phyloP scores from a whole-genome alignment of 2,888 invertebrate species.

The Cheilosia vulpina region DNA sequence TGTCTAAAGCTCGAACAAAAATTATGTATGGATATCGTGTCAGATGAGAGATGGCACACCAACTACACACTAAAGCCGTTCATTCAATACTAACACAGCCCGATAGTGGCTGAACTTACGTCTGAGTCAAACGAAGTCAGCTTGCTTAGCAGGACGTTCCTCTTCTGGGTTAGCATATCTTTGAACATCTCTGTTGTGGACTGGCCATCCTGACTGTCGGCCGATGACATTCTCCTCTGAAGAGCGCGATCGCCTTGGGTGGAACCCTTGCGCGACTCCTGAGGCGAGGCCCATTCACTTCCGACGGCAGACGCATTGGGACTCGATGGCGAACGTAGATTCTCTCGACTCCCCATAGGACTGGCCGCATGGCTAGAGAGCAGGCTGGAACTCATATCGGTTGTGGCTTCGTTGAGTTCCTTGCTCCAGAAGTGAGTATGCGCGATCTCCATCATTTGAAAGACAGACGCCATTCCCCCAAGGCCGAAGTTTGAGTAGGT shows the following conservation, averaged over 20 bases:
- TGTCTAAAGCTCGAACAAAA: conserved; percentile 24
- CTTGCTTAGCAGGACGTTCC: conserved; percentile 93
- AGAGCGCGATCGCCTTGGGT: conserved; percentile 79
- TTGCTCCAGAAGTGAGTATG: conserved; percentile 99
- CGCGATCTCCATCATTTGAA: conserved; percentile 98
- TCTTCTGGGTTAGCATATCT: conserved; percentile 96
- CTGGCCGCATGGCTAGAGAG: conserved; percentile 82
- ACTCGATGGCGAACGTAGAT: conserved; percentile 86
- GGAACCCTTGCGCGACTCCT: conserved; percentile 84
- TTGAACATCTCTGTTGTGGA: conserved; percentile 96
- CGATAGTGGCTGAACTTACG: conserved; percentile 86
- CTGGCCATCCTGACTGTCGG: conserved; percentile 88
- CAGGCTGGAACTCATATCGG: conserved; percentile 82
- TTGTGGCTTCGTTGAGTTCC: conserved; percentile 88
- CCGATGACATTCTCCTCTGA: conserved; percentile 87
- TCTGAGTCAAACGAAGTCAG: conserved; percentile 95
- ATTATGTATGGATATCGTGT: conserved; percentile 37
- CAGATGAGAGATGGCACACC: conserved; percentile 40
- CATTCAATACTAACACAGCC: conserved; percentile 22
- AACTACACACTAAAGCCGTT: conserved; percentile 54
- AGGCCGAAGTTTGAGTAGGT: conserved; percentile 96
- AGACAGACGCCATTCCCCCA: conserved; percentile 98
- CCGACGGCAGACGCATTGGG: conserved; percentile 84
- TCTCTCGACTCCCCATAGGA: conserved; percentile 88
- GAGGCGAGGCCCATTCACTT: conserved; percentile 86